phyloP scores from a whole-genome alignment of 2,888 invertebrate genomes.

The Amiota mariae region DNA sequence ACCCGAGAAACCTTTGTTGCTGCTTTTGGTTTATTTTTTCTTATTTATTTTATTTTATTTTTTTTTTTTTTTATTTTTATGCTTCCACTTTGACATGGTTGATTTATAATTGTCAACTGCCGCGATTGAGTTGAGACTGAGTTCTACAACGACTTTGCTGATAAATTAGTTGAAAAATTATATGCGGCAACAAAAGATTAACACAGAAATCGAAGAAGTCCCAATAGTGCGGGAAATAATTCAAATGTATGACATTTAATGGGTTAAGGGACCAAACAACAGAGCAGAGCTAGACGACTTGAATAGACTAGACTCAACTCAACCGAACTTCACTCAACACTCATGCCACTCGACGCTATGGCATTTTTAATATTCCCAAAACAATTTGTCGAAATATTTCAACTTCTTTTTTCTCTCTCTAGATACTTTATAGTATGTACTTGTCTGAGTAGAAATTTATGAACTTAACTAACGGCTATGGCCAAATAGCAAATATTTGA shows the following conservation, averaged over 20 bases:
- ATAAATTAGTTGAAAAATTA: constrained; percentile 59
- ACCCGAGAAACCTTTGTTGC: not conserved
- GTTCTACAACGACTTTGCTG: constrained; percentile 40
- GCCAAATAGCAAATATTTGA: constrained; percentile 14
- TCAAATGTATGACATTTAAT: constrained; percentile 3
- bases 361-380: constrained; percentile 54
- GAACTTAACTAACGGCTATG: constrained; percentile 46
- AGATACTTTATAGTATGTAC: constrained; percentile 33
- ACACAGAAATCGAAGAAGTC: constrained; percentile 37
- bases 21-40: not conserved
- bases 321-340: not conserved
- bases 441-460: constrained; percentile 52
- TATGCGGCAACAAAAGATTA: constrained; percentile 1
- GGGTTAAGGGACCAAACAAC: constrained; percentile 29
- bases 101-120: constrained; percentile 56
- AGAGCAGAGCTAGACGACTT: constrained; percentile 30
- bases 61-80: no score
- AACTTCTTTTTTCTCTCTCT: constrained; percentile 8
- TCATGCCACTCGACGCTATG: constrained; percentile 36
- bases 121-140: not conserved
- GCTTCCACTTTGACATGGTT: constrained; percentile 42
- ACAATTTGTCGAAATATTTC: constrained; percentile 50
- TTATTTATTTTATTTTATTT: no score
- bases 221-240: constrained; percentile 39
- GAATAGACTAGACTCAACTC: not conserved